A percentile compares a stretch with the other conserved stretches of the same genome.
Conservation (phyloP, 2,113 vertebrate species). For the Arizona elegans region DNA sequence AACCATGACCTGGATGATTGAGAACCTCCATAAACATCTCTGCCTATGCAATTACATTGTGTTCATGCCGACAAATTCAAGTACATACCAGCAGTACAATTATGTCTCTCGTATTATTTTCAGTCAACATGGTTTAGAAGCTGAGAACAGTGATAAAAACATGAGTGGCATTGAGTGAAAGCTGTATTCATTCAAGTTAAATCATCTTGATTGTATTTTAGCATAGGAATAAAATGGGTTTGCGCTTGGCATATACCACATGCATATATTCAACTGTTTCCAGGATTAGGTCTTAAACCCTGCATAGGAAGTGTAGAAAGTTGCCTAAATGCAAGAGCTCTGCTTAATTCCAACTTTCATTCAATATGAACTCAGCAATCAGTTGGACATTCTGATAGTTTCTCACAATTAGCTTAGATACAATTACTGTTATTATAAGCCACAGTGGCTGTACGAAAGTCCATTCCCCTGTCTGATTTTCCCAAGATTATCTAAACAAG, state of each 20-base stretch:
- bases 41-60: neutral
- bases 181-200: neutral
- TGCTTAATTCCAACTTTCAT: neutral
- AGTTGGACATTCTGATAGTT: neutral
- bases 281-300: neutral
- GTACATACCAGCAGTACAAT: neutral
- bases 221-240: neutral
- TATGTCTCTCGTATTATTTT: neutral
- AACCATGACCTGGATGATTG: too few relatives aligned
- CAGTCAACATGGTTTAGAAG: neutral
- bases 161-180: neutral
- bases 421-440: constrained; percentile 2
- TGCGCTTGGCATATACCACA: neutral
- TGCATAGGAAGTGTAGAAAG: neutral
- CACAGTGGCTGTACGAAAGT: constrained; percentile 18
- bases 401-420: neutral
- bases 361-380: constrained; percentile 17
- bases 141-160: too few relatives aligned
- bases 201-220: neutral
- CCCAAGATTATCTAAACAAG: constrained; percentile 23
- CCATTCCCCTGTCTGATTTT: constrained; percentile 18
- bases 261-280: neutral
- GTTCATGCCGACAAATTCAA: neutral
- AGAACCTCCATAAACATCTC: neutral
- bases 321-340: constrained; percentile 12